Percentiles rank a stretch among this genome's conserved stretches.
Conservation (phyloP, 2,797 vertebrate genomes). For the Erethizon dorsatum region DNA sequence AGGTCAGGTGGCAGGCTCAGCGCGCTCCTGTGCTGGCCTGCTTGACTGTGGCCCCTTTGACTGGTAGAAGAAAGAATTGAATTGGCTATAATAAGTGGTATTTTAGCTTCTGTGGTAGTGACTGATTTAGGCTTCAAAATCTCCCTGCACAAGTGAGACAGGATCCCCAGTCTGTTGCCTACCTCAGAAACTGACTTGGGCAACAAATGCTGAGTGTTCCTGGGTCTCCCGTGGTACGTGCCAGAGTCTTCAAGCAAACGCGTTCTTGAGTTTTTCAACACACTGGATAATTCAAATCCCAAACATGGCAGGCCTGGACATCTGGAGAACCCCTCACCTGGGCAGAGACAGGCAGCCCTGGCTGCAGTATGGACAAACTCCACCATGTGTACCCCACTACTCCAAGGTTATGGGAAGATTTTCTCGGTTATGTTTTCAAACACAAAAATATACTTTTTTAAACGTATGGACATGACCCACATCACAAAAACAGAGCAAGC, state of each 20-base stretch:
- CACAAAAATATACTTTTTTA: not conserved
- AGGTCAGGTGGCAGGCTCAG: not conserved
- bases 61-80: not conserved
- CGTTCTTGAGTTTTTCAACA: not conserved
- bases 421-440: not conserved
- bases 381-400: too few relatives aligned
- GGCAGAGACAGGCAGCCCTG: not conserved
- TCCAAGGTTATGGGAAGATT: not conserved
- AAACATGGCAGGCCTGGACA: not conserved
- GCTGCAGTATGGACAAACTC: not conserved
- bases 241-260: not conserved
- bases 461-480: not conserved
- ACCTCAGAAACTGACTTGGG: not conserved
- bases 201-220: not conserved
- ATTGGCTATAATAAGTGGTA: not conserved
- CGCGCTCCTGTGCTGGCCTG: not conserved
- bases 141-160: not conserved
- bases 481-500: not conserved
- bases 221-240: fast-evolving
- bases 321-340: not conserved
- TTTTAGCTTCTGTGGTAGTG: not conserved
- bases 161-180: not conserved
- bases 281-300: not conserved
- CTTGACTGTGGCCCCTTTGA: not conserved
- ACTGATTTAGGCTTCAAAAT: not conserved